Conservation (phyloP, 2,888 invertebrate genomes). For the Eremobia ochroleuca region DNA sequence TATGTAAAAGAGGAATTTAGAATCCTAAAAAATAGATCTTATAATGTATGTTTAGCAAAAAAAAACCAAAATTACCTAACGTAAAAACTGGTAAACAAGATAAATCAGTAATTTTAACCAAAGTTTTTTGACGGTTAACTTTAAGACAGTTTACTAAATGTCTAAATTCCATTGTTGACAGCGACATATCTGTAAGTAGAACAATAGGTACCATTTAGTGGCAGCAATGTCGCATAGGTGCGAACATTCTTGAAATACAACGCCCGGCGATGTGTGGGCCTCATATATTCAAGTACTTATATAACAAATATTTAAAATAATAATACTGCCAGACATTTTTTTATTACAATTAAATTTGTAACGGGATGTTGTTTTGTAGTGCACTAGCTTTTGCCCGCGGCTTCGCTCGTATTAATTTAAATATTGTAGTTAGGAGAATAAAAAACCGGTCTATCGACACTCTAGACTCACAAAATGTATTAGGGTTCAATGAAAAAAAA, state of each 20-base stretch:
- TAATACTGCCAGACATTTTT: neutral
- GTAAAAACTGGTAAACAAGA: neutral
- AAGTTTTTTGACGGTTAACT: neutral
- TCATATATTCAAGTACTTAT: conserved; percentile 4
- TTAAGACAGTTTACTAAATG: neutral
- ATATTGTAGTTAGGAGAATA: too few species aligned
- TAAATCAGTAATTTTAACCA: neutral
- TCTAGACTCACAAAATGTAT: too few species aligned
- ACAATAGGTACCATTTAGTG: conserved; percentile 64
- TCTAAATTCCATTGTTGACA: conserved; percentile 13
- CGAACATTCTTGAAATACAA: conserved; percentile 68
- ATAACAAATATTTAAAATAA: conserved; percentile 21
- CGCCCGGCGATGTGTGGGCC: conserved; percentile 42
- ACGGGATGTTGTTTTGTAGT: neutral
- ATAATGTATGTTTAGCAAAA: too few species aligned
- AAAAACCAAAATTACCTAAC: neutral
- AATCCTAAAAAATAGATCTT: neutral
- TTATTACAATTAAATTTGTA: neutral
- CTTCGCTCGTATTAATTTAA: too few species aligned
- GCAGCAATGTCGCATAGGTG: conserved; percentile 61
- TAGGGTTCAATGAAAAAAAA: too few species aligned
- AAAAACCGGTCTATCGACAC: too few species aligned
- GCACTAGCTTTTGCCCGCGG: too few species aligned
- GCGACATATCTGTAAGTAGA: conserved; percentile 63
- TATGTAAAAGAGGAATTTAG: neutral